These are phyloP conservation scores for Imbricaverruca yamaguchii DNA, from an alignment of 2,888 invertebrate species.

Conservation along the genomic window DNA sequence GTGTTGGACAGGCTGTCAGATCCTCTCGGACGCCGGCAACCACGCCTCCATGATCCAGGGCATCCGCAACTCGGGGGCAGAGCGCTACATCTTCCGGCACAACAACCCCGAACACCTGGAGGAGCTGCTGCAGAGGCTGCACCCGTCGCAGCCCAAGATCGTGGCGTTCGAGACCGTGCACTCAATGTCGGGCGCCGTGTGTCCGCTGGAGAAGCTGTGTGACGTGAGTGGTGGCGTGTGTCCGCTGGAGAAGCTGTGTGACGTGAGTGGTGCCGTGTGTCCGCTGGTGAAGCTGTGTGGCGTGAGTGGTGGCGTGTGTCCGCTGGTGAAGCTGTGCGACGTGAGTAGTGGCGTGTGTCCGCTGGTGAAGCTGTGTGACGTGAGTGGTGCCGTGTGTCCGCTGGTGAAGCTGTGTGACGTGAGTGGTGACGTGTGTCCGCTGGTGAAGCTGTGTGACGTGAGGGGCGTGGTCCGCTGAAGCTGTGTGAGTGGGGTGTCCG, in stretches of 20 bases:
- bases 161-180: conserved; percentile 98
- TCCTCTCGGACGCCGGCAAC: conserved; percentile 93
- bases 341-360: no score
- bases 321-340: no score
- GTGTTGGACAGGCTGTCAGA: conserved; percentile 69
- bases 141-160: conserved; percentile 65
- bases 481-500: neutral
- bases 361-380: no score
- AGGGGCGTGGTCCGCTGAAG: neutral
- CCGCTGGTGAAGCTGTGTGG: no score
- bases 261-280: no score
- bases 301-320: no score
- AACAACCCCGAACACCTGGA: conserved; percentile 84
- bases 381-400: no score
- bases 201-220: conserved; percentile 82
- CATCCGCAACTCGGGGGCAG: conserved; percentile 81
- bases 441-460: no score
- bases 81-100: conserved; percentile 89
- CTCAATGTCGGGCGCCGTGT: conserved; percentile 95
- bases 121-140: conserved; percentile 54
- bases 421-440: no score
- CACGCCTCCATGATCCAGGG: conserved; percentile 99
- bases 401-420: no score
- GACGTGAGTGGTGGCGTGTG: conserved; percentile 51
- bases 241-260: no score